A percentile compares a stretch with the other conserved stretches of the same genome.
phyloP scores from a whole-genome alignment of 2,888 invertebrate species.

The Lissocephala sabroskyi region DNA sequence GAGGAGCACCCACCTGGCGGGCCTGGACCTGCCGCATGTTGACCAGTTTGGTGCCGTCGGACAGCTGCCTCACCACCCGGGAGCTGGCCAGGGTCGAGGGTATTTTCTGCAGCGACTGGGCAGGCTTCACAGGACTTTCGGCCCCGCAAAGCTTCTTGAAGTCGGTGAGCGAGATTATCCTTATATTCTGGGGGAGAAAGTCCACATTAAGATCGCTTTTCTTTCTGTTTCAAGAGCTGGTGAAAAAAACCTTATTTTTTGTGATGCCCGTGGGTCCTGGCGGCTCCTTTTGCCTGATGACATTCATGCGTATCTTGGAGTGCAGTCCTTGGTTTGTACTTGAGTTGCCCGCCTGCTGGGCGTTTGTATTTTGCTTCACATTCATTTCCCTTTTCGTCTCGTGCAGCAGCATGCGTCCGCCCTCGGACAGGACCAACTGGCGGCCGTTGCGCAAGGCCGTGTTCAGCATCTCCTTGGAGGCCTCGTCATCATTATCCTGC shows the following conservation, averaged over 20 bases:
- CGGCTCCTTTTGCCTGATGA: conserved; percentile 47
- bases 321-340: conserved; percentile 33
- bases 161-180: conserved; percentile 70
- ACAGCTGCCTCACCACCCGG: conserved; percentile 51
- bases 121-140: conserved; percentile 52
- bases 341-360: no score
- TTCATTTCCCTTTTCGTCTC: conserved; percentile 68
- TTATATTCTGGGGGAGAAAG: conserved; percentile 71
- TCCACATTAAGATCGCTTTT: no score
- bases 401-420: conserved; percentile 83
- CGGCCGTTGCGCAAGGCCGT: conserved; percentile 89
- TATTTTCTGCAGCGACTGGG: conserved; percentile 66
- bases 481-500: conserved; percentile 84
- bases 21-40: conserved; percentile 52
- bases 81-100: conserved; percentile 62
- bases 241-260: conserved; percentile 56
- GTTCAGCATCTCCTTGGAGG: conserved; percentile 79
- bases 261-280: conserved; percentile 32
- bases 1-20: conserved; percentile 43
- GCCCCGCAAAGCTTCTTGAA: conserved; percentile 69
- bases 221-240: no score
- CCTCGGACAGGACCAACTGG: conserved; percentile 88
- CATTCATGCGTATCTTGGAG: conserved; percentile 53
- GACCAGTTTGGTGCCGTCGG: conserved; percentile 49
- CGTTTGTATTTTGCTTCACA: conserved; percentile 31